phyloP scores from a whole-genome alignment of 2,888 invertebrate genomes.

The Bedellia somnulentella region DNA sequence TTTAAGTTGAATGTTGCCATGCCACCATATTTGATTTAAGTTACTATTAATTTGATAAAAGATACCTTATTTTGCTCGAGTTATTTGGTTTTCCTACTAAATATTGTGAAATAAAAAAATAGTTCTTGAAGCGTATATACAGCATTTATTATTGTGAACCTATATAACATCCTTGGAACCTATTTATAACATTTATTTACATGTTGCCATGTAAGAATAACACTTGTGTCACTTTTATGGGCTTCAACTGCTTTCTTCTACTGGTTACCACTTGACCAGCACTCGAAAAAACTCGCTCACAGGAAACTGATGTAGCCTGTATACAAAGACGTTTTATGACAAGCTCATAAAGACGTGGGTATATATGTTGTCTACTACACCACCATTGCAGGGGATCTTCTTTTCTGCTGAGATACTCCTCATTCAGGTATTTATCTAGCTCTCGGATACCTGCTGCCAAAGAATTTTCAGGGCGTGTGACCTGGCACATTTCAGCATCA shows the following conservation, averaged over 20 bases:
- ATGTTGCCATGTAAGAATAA: not conserved
- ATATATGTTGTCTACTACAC: constrained; percentile 6
- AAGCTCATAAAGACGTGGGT: constrained; percentile 8
- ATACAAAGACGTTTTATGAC: constrained; percentile 7
- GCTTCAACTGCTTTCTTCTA: not conserved
- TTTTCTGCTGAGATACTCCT: constrained; percentile 9
- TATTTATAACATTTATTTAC: not conserved
- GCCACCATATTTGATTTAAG: too few relatives aligned
- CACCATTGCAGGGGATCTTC: constrained; percentile 12
- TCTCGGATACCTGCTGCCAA: constrained; percentile 11
- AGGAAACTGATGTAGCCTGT: not conserved
- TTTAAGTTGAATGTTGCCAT: too few relatives aligned
- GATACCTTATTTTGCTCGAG: too few relatives aligned
- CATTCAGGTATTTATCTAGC: constrained; percentile 13
- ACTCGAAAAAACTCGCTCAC: not conserved
- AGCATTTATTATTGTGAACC: too few relatives aligned
- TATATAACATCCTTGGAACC: too few relatives aligned
- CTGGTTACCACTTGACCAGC: not conserved
- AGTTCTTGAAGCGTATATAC: too few relatives aligned
- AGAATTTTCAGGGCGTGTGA: constrained; percentile 8
- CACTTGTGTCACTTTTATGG: not conserved
- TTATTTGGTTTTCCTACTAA: too few relatives aligned
- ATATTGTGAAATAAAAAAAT: too few relatives aligned
- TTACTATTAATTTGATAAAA: too few relatives aligned
- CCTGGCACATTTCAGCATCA: constrained; percentile 8